Evolutionary conservation across 1,140 invertebrate species (phyloP), one percentile per base, ranked within the genome.

Genomic region (Belonocnema kinseyi): DNA sequence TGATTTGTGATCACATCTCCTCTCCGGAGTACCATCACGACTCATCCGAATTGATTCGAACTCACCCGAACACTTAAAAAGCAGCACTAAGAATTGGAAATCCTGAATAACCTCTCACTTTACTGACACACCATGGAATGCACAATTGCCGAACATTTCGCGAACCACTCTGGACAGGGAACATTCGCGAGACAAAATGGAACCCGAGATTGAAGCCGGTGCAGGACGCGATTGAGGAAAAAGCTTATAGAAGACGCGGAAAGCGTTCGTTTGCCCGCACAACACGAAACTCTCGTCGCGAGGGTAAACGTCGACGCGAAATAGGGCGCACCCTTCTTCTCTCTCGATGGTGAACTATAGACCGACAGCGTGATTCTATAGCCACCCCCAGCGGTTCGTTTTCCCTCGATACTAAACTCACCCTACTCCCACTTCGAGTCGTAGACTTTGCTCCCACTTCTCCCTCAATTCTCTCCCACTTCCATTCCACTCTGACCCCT

Each of bases 251-350:
- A 12, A 51, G 17, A 73, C 33, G 19, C 50, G 14, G 61, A 74
- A 74, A 72, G 71, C 40, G 75, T 75, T 78, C 73, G 79, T 70
- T 21, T 33, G 21, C 46, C 54, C 54, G 26, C 54, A 72, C 50
- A 72, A 77, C 79, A n/a, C 72, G 74, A 78, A 54, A 33, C 56
- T 75, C 73, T 66, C 61, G 78, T 82, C 85, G 76, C 81, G 77
- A 74, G 73, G 61, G 33, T 78, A 19, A 84, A 66, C 61, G 33
- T 14, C 33, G 61, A 66, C 80, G 74, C 85, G 81, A 90, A 89
- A 87, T 89, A 89, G 89, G 89, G 85, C 87, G 87, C 89, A 90
- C 88, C 89, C 88, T 89, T 86, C 82, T 82, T 83, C 85, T 80
- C 76, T 85, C 76, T 79, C 53, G 72, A 74, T 78, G 52, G 81